Evolutionary conservation across 2,797 vertebrate species (phyloP).

Genomic region (Anabacerthia variegaticeps): DNA sequence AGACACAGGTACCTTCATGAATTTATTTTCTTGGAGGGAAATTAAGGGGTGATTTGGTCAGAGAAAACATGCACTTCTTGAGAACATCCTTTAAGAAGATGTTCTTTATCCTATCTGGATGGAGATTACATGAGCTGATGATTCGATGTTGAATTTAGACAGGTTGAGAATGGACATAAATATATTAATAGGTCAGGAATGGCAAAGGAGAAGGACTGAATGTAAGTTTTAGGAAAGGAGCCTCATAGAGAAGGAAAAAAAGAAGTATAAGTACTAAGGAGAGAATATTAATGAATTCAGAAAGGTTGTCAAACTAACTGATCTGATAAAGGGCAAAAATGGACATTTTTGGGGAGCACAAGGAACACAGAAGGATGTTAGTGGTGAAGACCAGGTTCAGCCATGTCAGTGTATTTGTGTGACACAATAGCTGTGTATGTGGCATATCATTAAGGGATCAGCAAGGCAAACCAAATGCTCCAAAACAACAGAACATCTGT

Average conservation of each 20-base stretch:
- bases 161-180: not conserved
- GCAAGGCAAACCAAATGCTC: not conserved
- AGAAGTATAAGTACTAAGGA: not conserved
- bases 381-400: not conserved
- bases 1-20: not conserved
- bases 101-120: not conserved
- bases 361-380: not conserved
- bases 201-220: not conserved
- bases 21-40: not conserved
- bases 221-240: not conserved
- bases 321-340: not conserved
- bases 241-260: not conserved
- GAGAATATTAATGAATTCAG: not conserved
- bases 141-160: not conserved
- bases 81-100: not conserved
- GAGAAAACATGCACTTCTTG: not conserved
- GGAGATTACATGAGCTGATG: not conserved
- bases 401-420: fast-evolving
- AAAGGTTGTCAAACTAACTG: not conserved
- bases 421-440: not conserved
- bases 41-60: not conserved
- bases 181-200: not conserved
- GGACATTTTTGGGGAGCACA: not conserved
- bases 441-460: not conserved
- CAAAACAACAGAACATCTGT: not conserved